Evolutionary conservation across 2,113 vertebrate genomes (phyloP).

Genomic region (Notothenia rossii): DNA sequence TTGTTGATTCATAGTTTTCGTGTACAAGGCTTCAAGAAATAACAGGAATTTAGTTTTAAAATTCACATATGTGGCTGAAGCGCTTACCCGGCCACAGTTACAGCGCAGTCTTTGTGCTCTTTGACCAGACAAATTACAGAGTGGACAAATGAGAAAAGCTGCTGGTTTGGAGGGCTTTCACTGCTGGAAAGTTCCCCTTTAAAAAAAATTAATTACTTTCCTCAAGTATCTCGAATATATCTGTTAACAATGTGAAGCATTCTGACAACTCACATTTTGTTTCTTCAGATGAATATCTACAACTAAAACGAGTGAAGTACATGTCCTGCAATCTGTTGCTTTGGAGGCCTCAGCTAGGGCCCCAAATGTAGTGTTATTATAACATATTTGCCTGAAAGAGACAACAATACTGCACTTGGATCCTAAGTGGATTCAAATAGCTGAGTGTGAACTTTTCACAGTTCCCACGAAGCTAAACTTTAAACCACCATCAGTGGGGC

Average conservation of each 20-base stretch:
- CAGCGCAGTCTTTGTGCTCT: slow-evolving; percentile 6
- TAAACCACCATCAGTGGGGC: not conserved
- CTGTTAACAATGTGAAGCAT: not conserved
- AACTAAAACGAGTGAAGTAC: not conserved
- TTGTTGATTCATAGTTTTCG: not conserved
- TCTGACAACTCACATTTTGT: not conserved
- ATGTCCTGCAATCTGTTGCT: not conserved
- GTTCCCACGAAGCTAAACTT: not conserved
- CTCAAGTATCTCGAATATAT: not conserved
- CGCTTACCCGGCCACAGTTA: slow-evolving; percentile 2
- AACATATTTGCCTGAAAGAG: not conserved
- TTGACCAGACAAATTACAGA: slow-evolving; percentile 39
- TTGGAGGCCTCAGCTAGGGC: not conserved
- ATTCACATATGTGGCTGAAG: slow-evolving; percentile 3
- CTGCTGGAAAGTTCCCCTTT: not conserved
- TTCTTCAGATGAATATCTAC: not conserved
- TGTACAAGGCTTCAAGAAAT: slow-evolving; percentile 3
- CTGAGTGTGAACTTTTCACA: not conserved
- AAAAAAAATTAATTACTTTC: not conserved
- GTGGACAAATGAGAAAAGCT: slow-evolving; percentile 14
- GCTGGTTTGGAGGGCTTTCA: slow-evolving; percentile 24
- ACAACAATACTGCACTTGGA: not conserved
- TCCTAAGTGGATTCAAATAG: not conserved
- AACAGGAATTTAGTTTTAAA: not conserved
- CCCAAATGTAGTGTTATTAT: not conserved